phyloP scores from a whole-genome alignment of 2,888 invertebrate genomes.

The Euzophera pinguis region DNA sequence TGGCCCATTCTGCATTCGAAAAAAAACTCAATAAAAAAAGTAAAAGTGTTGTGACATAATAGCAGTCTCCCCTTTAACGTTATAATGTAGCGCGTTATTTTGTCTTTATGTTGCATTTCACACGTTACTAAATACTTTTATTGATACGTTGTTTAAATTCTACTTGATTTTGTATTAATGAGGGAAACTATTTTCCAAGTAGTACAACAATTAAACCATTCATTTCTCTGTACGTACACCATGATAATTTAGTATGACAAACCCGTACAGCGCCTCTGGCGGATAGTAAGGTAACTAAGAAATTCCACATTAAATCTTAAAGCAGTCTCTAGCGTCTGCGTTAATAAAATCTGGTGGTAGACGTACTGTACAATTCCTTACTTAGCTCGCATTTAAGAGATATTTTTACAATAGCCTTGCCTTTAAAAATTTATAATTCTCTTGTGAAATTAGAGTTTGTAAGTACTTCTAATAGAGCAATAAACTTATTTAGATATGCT shows the following conservation, averaged over 20 bases:
- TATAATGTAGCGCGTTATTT: neutral
- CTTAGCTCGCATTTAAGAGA: neutral
- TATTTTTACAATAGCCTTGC: neutral
- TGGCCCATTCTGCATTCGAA: neutral
- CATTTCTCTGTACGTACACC: no score
- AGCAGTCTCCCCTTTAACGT: neutral
- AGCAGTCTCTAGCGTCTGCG: no score
- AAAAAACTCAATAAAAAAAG: neutral
- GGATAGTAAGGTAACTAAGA: no score
- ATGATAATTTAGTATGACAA: no score
- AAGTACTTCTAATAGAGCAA: neutral
- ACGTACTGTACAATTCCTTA: no score
- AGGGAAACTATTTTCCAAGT: neutral
- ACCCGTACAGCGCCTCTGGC: no score
- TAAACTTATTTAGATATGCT: neutral
- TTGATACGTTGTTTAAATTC: neutral
- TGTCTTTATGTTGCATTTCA: neutral
- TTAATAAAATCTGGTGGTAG: no score
- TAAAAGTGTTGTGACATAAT: slow-evolving; percentile 11
- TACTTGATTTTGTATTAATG: no score
- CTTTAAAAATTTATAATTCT: neutral
- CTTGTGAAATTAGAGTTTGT: neutral
- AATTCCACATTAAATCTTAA: no score
- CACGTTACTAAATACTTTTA: neutral
- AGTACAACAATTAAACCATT: no score